Conservation (phyloP, 2,113 vertebrate species). For the Microtus richardsoni region DNA sequence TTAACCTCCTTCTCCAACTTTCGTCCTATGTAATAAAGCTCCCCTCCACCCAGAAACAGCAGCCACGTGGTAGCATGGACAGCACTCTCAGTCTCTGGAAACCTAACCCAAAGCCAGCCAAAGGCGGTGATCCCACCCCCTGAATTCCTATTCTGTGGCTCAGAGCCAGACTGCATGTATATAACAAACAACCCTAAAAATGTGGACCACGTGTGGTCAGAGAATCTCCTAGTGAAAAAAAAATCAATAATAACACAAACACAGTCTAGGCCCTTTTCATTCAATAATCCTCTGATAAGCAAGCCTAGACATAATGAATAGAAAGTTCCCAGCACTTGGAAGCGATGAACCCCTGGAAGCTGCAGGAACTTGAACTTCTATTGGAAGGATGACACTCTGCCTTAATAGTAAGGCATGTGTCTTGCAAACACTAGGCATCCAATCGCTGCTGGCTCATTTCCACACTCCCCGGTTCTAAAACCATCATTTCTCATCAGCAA, state of each 20-base stretch:
- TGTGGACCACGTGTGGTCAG: too few species aligned
- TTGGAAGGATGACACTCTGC: not conserved
- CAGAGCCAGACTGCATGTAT: not conserved
- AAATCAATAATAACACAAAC: not conserved
- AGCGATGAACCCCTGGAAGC: rapidly evolving
- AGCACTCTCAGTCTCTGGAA: not conserved
- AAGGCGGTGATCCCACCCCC: not conserved
- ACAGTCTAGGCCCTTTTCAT: not conserved
- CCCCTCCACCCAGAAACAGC: not conserved
- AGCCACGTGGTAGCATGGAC: rapidly evolving
- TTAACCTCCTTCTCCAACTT: not conserved
- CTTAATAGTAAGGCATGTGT: not conserved
- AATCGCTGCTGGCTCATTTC: conserved; percentile 1
- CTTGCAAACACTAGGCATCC: not conserved
- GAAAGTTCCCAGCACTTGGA: not conserved
- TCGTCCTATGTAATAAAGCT: not conserved
- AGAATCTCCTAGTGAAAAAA: not conserved
- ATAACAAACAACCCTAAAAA: not conserved
- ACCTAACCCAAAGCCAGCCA: not conserved
- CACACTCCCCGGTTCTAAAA: conserved; percentile 35
- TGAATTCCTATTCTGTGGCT: not conserved
- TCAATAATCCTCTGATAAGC: not conserved
- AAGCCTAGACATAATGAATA: not conserved
- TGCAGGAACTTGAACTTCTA: not conserved
- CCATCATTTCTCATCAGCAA: conserved; percentile 65